Evolutionary conservation across 2,797 vertebrate species (phyloP), one percentile per base, ranked within the genome.

Genomic region (Botia kubotai): DNA sequence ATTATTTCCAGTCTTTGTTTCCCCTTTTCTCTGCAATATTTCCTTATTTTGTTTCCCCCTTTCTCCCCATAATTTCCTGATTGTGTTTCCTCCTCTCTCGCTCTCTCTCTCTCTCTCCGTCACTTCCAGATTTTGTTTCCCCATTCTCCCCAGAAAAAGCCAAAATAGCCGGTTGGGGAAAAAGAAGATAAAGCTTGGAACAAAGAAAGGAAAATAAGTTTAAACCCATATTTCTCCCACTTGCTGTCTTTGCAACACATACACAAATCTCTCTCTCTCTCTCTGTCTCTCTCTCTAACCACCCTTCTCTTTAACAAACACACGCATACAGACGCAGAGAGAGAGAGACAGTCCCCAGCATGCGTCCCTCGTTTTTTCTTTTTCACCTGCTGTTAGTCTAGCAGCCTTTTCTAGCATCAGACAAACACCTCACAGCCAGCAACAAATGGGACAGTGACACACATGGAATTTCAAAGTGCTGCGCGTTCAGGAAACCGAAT

Each of bases 351-450:
- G 75, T 79, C 86, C 86, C 0, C 91, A 91, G 89, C 88, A 87
- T 88, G 90, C 85, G 86, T 89, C 88, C 88, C 89, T 87, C 87
- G 90, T 90, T 86, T 87, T 83, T 82, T 89, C 88, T 84, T 52
- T 86, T 82, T 89, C 89, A 86, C 87, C 90, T 89, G 88, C 88
- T 91, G 89, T 90, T 89, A 90, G 89, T 86, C 91, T 86, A 77
- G 80, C 26, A 92, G 90, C 86, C 48, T 83, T 88, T 90, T 72
- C 87, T 88, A 91, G 87, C 90, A 89, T 91, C 85, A 88, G 89
- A 87, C 90, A 89, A 46, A 86, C 91, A 90, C 91, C 90, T 92
- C 89, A 90, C 90, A 91, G 89, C 89, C 86, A 90, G 87, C 88
- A 84, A 89, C 91, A 91, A 91, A 92, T 90, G 91, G 86, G 88